Conservation (phyloP, 2,113 vertebrate species). For the Grammomys surdaster region DNA sequence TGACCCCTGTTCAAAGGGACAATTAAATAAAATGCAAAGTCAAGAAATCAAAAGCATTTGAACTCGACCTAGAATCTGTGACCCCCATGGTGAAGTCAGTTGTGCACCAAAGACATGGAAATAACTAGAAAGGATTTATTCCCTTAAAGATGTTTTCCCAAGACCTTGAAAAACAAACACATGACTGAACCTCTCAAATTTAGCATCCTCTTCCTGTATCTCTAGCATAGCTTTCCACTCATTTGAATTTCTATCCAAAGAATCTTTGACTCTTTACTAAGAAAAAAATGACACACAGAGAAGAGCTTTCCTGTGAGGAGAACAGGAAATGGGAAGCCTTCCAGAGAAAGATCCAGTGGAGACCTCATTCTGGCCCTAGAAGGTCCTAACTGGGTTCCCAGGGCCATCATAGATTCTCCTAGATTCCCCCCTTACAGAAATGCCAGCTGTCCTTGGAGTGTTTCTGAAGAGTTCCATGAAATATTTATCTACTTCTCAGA, state of each 20-base stretch:
- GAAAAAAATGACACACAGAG: not conserved
- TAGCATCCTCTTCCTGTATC: slow-evolving; percentile 26
- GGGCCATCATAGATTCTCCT: not conserved
- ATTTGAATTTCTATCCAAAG: slow-evolving; percentile 68
- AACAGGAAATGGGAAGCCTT: not conserved
- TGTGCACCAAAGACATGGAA: slow-evolving; percentile 14
- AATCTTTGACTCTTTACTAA: slow-evolving; percentile 68
- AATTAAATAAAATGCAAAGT: slow-evolving; percentile 38
- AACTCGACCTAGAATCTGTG: slow-evolving; percentile 3
- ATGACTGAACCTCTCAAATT: not conserved
- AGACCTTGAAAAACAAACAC: slow-evolving; percentile 65
- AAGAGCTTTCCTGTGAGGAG: not conserved
- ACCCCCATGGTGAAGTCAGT: not conserved
- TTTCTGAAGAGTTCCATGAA: not conserved
- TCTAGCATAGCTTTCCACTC: slow-evolving; percentile 2
- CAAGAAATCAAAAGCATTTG: slow-evolving; percentile 13
- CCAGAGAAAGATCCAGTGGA: not conserved
- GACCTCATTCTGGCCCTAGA: not conserved
- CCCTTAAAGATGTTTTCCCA: slow-evolving; percentile 58
- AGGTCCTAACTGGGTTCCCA: not conserved
- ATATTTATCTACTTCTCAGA: not conserved
- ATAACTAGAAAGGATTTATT: slow-evolving; percentile 44
- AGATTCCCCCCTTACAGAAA: not conserved
- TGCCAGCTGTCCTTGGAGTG: not conserved
- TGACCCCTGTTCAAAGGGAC: not conserved